Base-by-base conservation (phyloP, 2,888 invertebrate genomes). In the Temnothorax rugatulus region DNA sequence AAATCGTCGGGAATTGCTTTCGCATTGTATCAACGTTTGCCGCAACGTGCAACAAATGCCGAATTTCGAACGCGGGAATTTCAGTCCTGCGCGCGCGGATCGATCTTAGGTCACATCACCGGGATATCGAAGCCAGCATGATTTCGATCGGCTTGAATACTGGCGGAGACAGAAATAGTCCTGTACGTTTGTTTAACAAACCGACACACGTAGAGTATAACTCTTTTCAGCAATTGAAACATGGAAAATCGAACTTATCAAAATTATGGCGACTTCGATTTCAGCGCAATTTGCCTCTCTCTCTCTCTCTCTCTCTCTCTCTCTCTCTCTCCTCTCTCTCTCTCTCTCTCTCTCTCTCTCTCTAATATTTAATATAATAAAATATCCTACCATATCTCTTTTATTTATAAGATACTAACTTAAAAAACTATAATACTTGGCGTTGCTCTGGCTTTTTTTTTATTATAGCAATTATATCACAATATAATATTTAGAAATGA, bases 1-100 rank as follows among this genome's bases (percentile, higher is more conserved):
- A 89, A 89, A 89, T 89, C 84, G 89, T 84, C 84, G 87, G 79
- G 83, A 87, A 83, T 79, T 83, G 87, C 54, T 82, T 81, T 73
- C 76, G 81, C 76, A 66, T 52, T 82, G 89, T 89, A 88, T 88
- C 89, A 87, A 85, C 83, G 75, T 85, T 77, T 73, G 25, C 83
- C 71, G 68, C 82, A 85, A 84, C 75, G 82, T 85, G 87, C 89
- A 87, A 61, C 73, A 57, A 77, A 77, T 77, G 77, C 44, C 34
- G 57, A 77, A 77, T 77, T 71, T 77, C 69, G 29, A 69, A 25
- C 41, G 54, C 41, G 69, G 15, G 54, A 69, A 54, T 57, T 57
- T 29, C 44, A 11, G 21, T 41, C 15, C 29, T 38, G 52, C 41
- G 69, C 69, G 69, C 69, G 69, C 77, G 54, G 54, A 54, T 54